Evolutionary conservation across 2,113 vertebrate genomes (phyloP).

Genomic region (Meriones unguiculatus): DNA sequence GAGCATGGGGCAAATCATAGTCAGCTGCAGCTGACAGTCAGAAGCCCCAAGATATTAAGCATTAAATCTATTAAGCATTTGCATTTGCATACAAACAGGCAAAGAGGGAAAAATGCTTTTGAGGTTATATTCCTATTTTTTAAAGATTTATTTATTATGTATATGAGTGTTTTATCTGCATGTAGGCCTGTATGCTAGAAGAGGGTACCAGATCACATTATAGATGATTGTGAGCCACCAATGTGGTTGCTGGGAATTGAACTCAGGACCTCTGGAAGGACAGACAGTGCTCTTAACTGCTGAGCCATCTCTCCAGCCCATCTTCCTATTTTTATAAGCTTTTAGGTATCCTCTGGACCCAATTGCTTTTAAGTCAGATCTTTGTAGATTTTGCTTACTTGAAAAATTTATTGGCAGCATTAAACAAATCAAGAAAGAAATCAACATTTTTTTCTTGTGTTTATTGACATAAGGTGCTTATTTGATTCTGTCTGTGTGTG

Average conservation of each 20-base stretch:
- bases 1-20: too few relatives aligned
- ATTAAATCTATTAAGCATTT: not conserved
- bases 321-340: not conserved
- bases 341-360: not conserved
- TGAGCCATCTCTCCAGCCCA: too few relatives aligned
- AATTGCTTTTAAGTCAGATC: not conserved
- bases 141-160: too few relatives aligned
- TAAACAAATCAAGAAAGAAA: slow-evolving; percentile 42
- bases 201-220: too few relatives aligned
- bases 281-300: too few relatives aligned
- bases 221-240: too few relatives aligned
- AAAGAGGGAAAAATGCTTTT: not conserved
- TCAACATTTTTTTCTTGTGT: not conserved
- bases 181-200: too few relatives aligned
- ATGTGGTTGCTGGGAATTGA: too few relatives aligned
- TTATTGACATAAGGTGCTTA: slow-evolving; percentile 28
- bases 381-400: slow-evolving; percentile 31
- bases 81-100: not conserved
- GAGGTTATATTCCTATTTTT: not conserved
- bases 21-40: too few relatives aligned
- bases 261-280: too few relatives aligned
- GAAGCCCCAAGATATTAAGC: too few relatives aligned
- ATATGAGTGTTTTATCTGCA: too few relatives aligned
- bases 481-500: not conserved
- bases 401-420: slow-evolving; percentile 17